Evolutionary conservation across 2,888 invertebrate species (phyloP).

Genomic region (Corythucha ciliata): DNA sequence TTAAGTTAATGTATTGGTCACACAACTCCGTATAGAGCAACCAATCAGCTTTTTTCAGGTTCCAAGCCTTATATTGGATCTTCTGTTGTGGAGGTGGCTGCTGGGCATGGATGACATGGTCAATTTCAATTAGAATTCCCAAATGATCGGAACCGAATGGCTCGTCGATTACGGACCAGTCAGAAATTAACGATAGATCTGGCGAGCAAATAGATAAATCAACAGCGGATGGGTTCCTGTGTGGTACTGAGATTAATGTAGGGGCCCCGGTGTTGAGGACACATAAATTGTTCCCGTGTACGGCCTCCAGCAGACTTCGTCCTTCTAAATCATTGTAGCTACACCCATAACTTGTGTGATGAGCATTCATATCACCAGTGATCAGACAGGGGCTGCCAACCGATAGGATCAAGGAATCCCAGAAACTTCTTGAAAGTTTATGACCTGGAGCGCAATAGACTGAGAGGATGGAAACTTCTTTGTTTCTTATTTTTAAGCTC

Average conservation of each 20-base stretch:
- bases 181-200: background rate
- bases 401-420: background rate
- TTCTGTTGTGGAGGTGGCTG: background rate
- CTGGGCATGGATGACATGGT: too few relatives aligned
- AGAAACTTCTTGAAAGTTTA: too few relatives aligned
- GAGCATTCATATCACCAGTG: background rate
- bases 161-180: background rate
- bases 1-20: too few relatives aligned
- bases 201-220: background rate
- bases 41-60: conserved; percentile 1
- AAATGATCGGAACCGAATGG: background rate
- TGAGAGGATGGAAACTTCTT: too few relatives aligned
- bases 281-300: background rate
- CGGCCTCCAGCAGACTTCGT: background rate
- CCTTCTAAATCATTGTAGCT: background rate
- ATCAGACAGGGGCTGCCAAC: background rate
- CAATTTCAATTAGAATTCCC: background rate
- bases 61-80: too few relatives aligned
- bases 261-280: background rate
- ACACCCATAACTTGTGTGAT: background rate
- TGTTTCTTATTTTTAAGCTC: too few relatives aligned
- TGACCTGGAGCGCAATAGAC: too few relatives aligned
- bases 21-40: background rate
- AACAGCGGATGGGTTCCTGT: background rate
- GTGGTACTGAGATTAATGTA: background rate